Percentiles rank a stretch among this genome's conserved stretches.
These are phyloP conservation scores for Mesoligia furuncula DNA, from an alignment of 2,888 invertebrate species.

Conservation along the genomic window DNA sequence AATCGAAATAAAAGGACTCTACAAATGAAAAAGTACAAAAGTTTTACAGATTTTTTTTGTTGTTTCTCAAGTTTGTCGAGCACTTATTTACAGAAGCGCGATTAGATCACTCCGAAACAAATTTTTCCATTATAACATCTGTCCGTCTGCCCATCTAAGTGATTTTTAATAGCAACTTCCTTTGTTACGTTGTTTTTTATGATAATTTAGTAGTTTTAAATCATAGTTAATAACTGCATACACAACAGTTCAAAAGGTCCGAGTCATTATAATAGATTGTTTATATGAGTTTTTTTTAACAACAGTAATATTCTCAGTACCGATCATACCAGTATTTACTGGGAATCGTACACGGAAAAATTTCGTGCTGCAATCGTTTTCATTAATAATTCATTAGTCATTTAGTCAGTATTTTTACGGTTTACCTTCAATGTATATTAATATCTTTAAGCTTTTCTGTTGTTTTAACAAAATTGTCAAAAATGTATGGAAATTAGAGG, in stretches of 20 bases:
- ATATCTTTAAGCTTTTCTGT: constrained; percentile 3
- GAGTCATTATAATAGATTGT: constrained; percentile 60
- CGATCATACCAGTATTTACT: constrained; percentile 3
- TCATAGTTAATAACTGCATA: constrained; percentile 65
- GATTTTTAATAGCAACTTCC: constrained; percentile 81
- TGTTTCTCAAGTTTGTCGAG: constrained; percentile 32
- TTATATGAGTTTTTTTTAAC: constrained; percentile 29
- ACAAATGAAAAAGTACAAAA: constrained; percentile 21
- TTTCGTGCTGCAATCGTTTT: constrained; percentile 4
- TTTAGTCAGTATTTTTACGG: constrained; percentile 20
- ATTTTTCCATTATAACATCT: constrained; percentile 71
- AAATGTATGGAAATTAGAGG: too few relatives aligned
- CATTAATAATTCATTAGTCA: constrained; percentile 14
- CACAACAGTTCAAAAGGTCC: constrained; percentile 67
- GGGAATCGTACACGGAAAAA: constrained; percentile 20
- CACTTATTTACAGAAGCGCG: constrained; percentile 55
- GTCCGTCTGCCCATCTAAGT: constrained; percentile 73
- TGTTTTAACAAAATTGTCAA: background rate
- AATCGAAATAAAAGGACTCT: constrained; percentile 33
- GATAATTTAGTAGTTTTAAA: constrained; percentile 70
- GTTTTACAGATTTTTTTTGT: constrained; percentile 27
- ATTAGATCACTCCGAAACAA: constrained; percentile 67
- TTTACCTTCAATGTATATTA: constrained; percentile 9
- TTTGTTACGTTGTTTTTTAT: constrained; percentile 74
- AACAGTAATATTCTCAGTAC: constrained; percentile 15